These are phyloP conservation scores for Bothrops alternatus DNA, from an alignment of 2,797 vertebrate species.

Conservation along the genomic window DNA sequence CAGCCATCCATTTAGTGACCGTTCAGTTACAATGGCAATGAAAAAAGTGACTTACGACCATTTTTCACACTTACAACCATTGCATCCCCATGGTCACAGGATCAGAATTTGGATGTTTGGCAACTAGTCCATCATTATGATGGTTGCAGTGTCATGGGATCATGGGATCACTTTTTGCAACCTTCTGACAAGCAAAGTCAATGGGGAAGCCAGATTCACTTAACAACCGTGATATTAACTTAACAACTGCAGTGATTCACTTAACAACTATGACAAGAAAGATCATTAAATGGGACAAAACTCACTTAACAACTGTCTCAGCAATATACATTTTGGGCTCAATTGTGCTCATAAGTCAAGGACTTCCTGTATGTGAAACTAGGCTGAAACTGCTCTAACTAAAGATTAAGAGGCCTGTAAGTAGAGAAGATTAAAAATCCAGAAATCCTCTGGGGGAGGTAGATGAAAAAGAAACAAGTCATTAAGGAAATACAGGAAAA, in stretches of 20 bases:
- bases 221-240: background rate
- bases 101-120: background rate
- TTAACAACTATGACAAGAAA: background rate
- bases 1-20: background rate
- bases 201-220: background rate
- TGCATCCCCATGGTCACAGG: background rate
- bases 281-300: no score
- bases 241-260: no score
- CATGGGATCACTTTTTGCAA: background rate
- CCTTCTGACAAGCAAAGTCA: background rate
- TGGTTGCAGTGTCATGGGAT: background rate
- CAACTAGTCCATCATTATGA: background rate
- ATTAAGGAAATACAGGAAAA: background rate
- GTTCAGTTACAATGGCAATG: background rate
- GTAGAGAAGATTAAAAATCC: background rate
- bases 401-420: background rate
- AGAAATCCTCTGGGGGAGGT: background rate
- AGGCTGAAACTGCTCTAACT: background rate
- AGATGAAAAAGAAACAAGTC: background rate
- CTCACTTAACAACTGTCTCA: background rate
- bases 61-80: background rate
- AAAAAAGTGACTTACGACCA: background rate
- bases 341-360: background rate
- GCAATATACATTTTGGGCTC: background rate
- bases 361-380: background rate